phyloP scores from a whole-genome alignment of 2,888 invertebrate species.

The Spisula subtruncata region DNA sequence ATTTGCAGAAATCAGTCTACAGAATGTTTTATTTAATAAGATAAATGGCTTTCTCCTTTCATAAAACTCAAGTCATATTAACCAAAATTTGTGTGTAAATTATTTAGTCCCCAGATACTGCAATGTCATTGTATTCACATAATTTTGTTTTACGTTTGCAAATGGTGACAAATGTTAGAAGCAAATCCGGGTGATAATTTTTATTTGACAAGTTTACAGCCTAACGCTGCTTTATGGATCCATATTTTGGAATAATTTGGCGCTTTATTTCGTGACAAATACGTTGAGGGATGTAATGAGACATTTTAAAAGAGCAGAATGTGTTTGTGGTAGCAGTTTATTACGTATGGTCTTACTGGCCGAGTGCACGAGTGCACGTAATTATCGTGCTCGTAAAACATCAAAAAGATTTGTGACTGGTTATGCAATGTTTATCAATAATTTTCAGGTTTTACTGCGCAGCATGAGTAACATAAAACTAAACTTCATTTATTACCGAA shows the following conservation, averaged over 20 bases:
- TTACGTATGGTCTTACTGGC: background rate
- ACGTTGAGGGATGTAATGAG: background rate
- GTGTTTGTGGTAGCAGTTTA: background rate
- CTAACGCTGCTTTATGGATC: background rate
- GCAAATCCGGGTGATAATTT: constrained; percentile 7
- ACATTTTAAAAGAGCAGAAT: background rate
- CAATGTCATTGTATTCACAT: background rate
- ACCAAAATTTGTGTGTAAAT: background rate
- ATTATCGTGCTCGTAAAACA: background rate
- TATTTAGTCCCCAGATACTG: background rate
- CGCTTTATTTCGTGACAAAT: background rate
- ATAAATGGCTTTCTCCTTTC: background rate
- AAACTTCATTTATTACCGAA: background rate
- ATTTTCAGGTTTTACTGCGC: background rate
- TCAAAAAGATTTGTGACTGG: background rate
- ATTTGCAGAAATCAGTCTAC: background rate
- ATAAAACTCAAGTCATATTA: constrained; percentile 12
- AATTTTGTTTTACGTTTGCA: background rate
- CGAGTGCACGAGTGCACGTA: background rate
- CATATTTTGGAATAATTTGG: background rate
- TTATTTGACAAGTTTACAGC: constrained; percentile 21
- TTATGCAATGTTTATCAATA: background rate
- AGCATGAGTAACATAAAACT: background rate
- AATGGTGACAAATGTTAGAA: constrained; percentile 15
- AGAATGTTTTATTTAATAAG: background rate